Evolutionary conservation across 2,797 vertebrate genomes (phyloP), one percentile per base, ranked within the genome.

Genomic region (Todus mexicanus): DNA sequence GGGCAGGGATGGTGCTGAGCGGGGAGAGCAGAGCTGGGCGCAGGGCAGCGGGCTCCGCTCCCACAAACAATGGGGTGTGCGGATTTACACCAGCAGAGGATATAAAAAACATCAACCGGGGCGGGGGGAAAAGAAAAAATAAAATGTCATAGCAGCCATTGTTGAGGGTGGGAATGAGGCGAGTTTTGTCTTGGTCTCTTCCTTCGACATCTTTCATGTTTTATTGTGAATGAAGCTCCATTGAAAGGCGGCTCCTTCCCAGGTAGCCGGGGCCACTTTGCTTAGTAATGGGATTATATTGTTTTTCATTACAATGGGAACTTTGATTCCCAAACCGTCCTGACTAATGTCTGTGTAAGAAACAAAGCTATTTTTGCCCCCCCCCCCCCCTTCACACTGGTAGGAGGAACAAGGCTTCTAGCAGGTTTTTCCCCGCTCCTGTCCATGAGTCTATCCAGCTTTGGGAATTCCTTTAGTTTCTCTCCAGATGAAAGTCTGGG

Each of bases 161-260:
- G 87, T 95, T 88, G 89, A 87, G 91, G 94, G 92, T 91, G 93
- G 94, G 96, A 94, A 93, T 50, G 84, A 60, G 64, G 74, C 26
- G 14, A 84, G 92, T 88, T 92, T 93, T 94, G 94, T 95, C 95
- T 95, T 94, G 70, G 84, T 43, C 85, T 95, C 94, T 96, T 96
- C 87, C 78, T 95, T 87, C 71, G 31, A 87, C 91, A 93, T 86
- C 87, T 92, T 87, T 94, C 83, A 88, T 92, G 92, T 97, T n/a
- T 94, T 84, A 50, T 93, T 96, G 94, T 96, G 96, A 96, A 96
- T 96, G 94, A 94, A 93, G 82, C 69, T 64, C 45, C 94, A 76
- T 94, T 96, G 93, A 94, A 76, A 91, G 84, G 89, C 84, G 51
- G 84, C 90, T 87, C 85, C 95, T 92, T 94, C 91, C 93, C 94